A percentile compares a stretch with the other conserved stretches of the same genome.
phyloP scores from a whole-genome alignment of 2,797 vertebrate species.

The Lates japonicus region DNA sequence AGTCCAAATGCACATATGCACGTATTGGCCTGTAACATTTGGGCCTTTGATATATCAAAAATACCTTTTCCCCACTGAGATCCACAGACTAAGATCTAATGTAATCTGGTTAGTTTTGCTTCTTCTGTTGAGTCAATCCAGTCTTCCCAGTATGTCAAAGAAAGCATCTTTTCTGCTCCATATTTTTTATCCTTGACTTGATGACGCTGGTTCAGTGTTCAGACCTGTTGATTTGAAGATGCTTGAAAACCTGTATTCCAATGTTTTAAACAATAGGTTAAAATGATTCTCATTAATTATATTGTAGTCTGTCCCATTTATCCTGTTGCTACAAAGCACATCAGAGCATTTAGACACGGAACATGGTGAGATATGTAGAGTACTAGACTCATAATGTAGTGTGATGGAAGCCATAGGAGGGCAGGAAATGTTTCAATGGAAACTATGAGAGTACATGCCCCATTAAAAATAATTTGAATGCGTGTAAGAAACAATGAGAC shows the following conservation, averaged over 20 bases:
- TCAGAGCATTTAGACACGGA: background rate
- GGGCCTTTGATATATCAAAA: constrained; percentile 9
- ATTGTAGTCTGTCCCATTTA: background rate
- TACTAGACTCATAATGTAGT: constrained; percentile 6
- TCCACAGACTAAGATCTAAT: background rate
- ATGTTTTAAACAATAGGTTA: constrained; percentile 2
- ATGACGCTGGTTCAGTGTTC: constrained; percentile 1
- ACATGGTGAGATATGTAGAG: constrained; percentile 4
- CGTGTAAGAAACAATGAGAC: constrained; percentile 13
- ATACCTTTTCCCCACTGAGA: background rate
- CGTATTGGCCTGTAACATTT: background rate
- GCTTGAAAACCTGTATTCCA: background rate
- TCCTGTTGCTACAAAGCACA: background rate
- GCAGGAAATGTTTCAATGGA: constrained; percentile 47
- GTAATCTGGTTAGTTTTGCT: background rate
- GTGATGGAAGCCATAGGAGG: constrained; percentile 12
- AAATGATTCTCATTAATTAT: background rate
- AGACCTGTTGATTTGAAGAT: constrained; percentile 1
- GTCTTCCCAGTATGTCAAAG: constrained; percentile 2
- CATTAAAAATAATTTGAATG: constrained; percentile 31
- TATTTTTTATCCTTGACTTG: background rate
- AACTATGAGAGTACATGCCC: constrained; percentile 40
- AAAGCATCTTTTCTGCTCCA: background rate
- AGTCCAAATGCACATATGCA: background rate
- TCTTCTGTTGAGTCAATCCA: background rate